Evolutionary conservation across 2,797 vertebrate genomes (phyloP).

Genomic region (Syncerus caffer): DNA sequence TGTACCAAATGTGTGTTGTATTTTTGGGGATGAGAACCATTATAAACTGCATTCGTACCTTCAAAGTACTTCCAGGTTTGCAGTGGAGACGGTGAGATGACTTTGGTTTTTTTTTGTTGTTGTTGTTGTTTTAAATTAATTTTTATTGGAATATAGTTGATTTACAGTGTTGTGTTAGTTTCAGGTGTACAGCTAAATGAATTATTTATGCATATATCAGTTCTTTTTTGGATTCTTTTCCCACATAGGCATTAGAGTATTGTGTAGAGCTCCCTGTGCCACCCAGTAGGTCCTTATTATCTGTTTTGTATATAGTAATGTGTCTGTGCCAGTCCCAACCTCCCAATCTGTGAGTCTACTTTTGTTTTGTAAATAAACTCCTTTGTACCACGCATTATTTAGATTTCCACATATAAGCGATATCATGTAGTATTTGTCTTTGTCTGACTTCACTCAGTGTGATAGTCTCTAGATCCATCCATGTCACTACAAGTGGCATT

Average conservation of each 20-base stretch:
- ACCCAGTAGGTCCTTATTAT: neutral
- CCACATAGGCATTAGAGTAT: accelerated
- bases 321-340: neutral
- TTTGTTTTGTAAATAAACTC: neutral
- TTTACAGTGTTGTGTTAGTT: neutral
- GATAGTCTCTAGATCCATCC: neutral
- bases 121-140: neutral
- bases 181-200: neutral
- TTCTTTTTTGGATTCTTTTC: neutral
- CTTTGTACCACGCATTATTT: neutral
- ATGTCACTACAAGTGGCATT: neutral
- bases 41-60: neutral
- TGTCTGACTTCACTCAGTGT: neutral
- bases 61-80: neutral
- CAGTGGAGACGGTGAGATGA: neutral
- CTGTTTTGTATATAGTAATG: neutral
- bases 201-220: neutral
- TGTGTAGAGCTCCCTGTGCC: neutral
- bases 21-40: neutral
- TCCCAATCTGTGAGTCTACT: neutral
- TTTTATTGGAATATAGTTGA: neutral
- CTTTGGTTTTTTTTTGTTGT: neutral
- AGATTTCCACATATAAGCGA: neutral
- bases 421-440: neutral
- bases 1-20: neutral